Evolutionary conservation across 2,113 vertebrate genomes (phyloP).

Genomic region (Loxodonta africana): DNA sequence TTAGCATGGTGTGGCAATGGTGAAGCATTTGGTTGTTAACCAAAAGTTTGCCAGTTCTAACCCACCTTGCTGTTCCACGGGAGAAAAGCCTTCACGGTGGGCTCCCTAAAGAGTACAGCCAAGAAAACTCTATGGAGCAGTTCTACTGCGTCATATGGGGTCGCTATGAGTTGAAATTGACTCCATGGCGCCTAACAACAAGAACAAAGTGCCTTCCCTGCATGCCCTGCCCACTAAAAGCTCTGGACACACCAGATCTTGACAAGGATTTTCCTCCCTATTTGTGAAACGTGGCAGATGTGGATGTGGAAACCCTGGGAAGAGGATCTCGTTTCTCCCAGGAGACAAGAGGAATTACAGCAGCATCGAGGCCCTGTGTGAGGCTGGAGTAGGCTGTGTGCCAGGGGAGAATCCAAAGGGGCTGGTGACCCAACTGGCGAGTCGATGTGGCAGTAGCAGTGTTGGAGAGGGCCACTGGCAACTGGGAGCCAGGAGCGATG

Average conservation of each 20-base stretch:
- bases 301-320: slow-evolving; percentile 58
- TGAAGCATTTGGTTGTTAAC: neutral
- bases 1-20: neutral
- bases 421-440: slow-evolving; percentile 26
- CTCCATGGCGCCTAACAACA: neutral
- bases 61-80: no score
- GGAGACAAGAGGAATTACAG: slow-evolving; percentile 69
- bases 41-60: neutral
- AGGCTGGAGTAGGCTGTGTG: slow-evolving; percentile 23
- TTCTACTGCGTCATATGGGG: neutral
- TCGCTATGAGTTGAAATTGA: neutral
- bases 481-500: neutral
- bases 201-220: neutral
- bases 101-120: no score
- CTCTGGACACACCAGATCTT: neutral
- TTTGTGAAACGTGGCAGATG: slow-evolving; percentile 72
- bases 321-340: slow-evolving; percentile 66
- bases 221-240: neutral
- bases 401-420: neutral
- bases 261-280: neutral
- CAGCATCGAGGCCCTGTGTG: slow-evolving; percentile 3
- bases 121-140: no score
- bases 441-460: neutral
- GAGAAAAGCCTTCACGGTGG: no score
- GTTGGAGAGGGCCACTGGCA: neutral